Evolutionary conservation across 2,113 vertebrate genomes (phyloP).

Genomic region (Erpornis zantholeuca): DNA sequence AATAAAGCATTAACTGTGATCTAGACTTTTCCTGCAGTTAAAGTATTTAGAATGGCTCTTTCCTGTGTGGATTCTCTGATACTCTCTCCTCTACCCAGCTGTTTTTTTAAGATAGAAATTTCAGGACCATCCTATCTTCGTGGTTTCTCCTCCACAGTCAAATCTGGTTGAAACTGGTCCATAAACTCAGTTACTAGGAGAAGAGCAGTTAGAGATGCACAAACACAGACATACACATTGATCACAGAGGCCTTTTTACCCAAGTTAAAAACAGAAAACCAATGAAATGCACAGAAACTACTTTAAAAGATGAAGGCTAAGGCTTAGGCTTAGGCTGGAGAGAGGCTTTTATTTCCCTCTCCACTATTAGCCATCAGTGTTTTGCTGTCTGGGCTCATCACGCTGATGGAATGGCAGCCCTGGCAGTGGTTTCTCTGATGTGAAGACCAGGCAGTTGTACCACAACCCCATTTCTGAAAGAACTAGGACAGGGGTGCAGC

Average conservation of each 20-base stretch:
- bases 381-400: not conserved
- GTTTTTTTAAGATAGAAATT: not conserved
- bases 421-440: not conserved
- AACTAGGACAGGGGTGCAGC: not conserved
- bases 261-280: not conserved
- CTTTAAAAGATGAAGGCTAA: not conserved
- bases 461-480: not conserved
- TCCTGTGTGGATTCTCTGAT: not conserved
- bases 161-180: not conserved
- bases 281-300: not conserved
- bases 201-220: not conserved
- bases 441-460: not conserved
- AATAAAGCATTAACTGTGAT: constrained; percentile 10
- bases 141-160: not conserved
- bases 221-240: not conserved
- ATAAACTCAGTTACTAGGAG: not conserved
- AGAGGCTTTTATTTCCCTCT: not conserved
- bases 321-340: not conserved
- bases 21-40: not conserved
- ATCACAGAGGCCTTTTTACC: not conserved
- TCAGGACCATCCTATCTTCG: not conserved
- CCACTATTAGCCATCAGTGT: not conserved
- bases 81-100: not conserved
- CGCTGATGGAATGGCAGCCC: not conserved
- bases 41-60: not conserved